phyloP scores from a whole-genome alignment of 2,797 vertebrate genomes.

The Fringilla coelebs region DNA sequence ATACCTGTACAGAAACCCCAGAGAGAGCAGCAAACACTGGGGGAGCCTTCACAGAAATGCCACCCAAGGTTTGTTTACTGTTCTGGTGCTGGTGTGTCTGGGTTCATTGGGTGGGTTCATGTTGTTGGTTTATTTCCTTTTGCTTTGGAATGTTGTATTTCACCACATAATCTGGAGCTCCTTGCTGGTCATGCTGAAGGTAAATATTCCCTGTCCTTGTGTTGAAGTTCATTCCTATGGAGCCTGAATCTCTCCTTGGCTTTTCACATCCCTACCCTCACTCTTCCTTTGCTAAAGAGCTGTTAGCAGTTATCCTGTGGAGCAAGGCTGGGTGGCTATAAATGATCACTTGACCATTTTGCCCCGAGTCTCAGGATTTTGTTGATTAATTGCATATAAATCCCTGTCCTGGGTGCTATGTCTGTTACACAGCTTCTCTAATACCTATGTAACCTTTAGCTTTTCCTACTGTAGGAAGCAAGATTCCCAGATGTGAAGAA shows the following conservation, averaged over 20 bases:
- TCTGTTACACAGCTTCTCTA: background rate
- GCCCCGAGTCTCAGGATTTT: background rate
- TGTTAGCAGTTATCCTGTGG: background rate
- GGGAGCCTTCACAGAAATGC: background rate
- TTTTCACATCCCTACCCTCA: background rate
- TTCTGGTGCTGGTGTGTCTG: background rate
- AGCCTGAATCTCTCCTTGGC: background rate
- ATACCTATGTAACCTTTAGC: slow-evolving; percentile 17
- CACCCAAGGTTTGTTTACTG: background rate
- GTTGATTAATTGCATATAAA: background rate
- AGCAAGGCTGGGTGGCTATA: background rate
- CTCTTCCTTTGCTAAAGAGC: background rate
- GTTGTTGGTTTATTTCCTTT: background rate
- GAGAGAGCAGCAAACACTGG: background rate
- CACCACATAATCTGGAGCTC: background rate
- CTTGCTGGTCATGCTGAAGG: background rate
- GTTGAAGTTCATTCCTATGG: background rate
- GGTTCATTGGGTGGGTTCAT: background rate
- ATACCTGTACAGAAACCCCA: background rate
- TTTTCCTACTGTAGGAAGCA: slow-evolving; percentile 81
- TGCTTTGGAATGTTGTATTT: slow-evolving; percentile 21
- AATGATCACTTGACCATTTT: background rate
- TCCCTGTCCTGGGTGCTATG: background rate
- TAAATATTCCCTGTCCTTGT: background rate
- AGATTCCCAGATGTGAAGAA: slow-evolving; percentile 91